Base-by-base conservation (phyloP, 2,888 invertebrate genomes). In the Meganola albula region DNA sequence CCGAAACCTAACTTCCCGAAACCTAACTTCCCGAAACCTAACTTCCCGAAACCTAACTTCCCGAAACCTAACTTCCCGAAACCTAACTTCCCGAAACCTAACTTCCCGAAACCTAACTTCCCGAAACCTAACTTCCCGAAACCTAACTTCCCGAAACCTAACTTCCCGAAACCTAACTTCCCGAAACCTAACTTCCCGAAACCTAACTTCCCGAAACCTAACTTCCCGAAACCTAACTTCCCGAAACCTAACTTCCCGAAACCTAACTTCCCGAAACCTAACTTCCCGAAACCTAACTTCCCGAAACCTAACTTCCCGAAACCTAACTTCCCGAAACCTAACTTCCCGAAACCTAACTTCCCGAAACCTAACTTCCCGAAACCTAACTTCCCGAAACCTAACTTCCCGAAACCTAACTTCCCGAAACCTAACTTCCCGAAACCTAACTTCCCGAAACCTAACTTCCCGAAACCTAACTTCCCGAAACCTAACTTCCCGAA, bases 1-100 rank as follows among this genome's bases (percentile, higher is more conserved):
- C 35, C 40, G 35, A 35, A 40, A 40, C 35, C 40, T 40, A 40
- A 40, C 40, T 35, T 40, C 31, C 31, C 35, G 32, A 35, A 31
- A 33, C 30, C 34, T 38, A 33, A 35, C 35, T 32, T 35, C 31
- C 31, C 35, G 35, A 35, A 35, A 35, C 40, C 40, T 40, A 32
- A 31, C 40, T 29, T 35, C 35, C 31, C 35, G 32, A 32, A 27
- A 37, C 21, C 27, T 25, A 30, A 36, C 24, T 30, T 31, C 29
- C 32, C 37, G 29, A 23, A 33, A 37, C 37, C 32, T 33, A 37
- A 37, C 34, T 30, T 35, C 29, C 29, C 34, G 30, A 30, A 35
- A 35, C 34, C 34, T 35, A 35, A 35, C 34, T 30, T 35, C 29
- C 25, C 30, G 34, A 31, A 34, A 38, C 34, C 34, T 30, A 34